Base-by-base conservation (phyloP, 2,888 invertebrate species). In the Autographa gamma region DNA sequence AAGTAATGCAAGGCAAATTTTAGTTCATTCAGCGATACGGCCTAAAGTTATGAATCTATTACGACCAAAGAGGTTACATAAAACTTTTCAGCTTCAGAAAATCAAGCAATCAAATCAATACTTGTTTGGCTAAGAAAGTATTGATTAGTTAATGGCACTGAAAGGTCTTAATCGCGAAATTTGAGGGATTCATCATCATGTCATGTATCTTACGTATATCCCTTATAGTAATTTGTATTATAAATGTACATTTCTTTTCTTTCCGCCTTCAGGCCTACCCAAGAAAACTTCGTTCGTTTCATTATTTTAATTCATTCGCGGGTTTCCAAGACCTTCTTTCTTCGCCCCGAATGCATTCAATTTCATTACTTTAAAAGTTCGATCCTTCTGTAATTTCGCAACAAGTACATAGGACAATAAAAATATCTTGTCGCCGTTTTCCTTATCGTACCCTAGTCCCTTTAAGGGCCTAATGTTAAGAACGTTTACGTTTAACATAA, bases 401-500 rank as follows among this genome's bases (percentile, higher is more conserved):
- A 71, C 73, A 74, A 81, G 73, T 77, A 75, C 64, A 79, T 31
- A 58, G 66, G 43, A 71, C 60, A 73, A 73, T 79, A 82, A 77
- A 79, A 76, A 79, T 81, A 77, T 76, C 71, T 77, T 73, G 67
- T 19, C 38, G 16, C 62, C 71, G 63, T 82, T 83, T 83, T 83
- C 79, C 83, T 82, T 82, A 83, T 82, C 77, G 67, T 14, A 69
- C 66, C 72, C 66, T 79, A 71, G 77, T 73, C 75, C 75, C 71
- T 80, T 71, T 74, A 71, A 79, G 73, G 70, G 66, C 70, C 79
- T 82, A 82, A 82, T 82, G 83, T 77, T 69, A 74, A 62, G 48
- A 79, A 76, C 82, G 79, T 79, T 82, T 82, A 82, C 72, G 77
- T 79, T 83, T 73, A 72, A 75, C 82, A 82, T 83, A 83, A 83